phyloP scores from a whole-genome alignment of 2,113 vertebrate species.

The Barnardius zonarius region DNA sequence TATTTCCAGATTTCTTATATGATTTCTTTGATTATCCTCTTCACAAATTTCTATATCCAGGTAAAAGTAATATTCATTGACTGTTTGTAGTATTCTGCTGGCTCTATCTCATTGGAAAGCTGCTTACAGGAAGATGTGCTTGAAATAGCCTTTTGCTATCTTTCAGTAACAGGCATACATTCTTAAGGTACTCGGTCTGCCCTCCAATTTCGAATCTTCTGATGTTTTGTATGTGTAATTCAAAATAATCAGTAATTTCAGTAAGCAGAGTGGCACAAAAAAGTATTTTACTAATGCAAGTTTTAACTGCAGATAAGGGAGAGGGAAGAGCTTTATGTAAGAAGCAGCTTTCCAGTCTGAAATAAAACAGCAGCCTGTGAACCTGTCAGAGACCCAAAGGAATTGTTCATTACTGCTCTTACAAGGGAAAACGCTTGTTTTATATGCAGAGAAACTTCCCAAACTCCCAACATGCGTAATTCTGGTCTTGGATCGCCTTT shows the following conservation, averaged over 20 bases:
- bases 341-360: background rate
- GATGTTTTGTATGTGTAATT: background rate
- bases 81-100: background rate
- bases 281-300: background rate
- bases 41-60: conserved; percentile 95
- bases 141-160: background rate
- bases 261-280: background rate
- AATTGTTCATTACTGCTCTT: background rate
- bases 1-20: conserved; percentile 95
- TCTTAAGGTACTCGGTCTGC: background rate
- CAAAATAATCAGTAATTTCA: background rate
- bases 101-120: background rate
- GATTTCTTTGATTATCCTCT: conserved; percentile 89
- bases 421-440: background rate
- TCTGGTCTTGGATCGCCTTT: background rate
- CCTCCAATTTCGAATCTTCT: background rate
- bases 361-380: background rate
- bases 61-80: conserved; percentile 62
- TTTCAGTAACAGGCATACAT: background rate
- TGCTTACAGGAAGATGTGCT: background rate
- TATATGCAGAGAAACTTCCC: background rate
- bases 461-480: background rate
- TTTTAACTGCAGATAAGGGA: background rate
- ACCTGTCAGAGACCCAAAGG: background rate
- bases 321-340: background rate